Evolutionary conservation across 2,888 invertebrate species (phyloP), one percentile per base, ranked within the genome.

Genomic region (Cantharis rustica): DNA sequence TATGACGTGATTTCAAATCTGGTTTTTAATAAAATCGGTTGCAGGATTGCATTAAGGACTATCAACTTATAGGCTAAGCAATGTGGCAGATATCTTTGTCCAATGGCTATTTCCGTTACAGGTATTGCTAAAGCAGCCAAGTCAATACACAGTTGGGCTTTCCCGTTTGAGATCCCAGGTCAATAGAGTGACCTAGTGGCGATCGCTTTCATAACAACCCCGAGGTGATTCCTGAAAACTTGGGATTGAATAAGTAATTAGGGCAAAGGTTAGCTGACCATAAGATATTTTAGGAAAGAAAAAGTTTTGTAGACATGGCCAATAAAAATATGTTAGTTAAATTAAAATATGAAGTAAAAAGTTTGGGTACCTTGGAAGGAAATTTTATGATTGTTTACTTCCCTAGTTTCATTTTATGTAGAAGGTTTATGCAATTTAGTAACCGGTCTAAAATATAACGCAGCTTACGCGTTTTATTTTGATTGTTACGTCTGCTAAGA

Each of bases 91-190:
- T 99, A 99, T 99, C 11, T 99, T 98, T 89, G 96, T 97, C 47
- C 95, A 96, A 87, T 99, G 99, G 99, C 96, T 97, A 86, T 99
- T 99, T 99, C 99, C 99, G 0, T 96, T 97, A 86, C 99, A 99
- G 0, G 98, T 99, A 10, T 89, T 99, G 81, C 91, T 99, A 15
- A 98, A 98, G 86, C 96, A 96, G 83, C 96, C 97, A 0, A 95
- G 95, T n/a, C 79, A 95, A 93, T 81, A 95, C 95, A 79, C 95
- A 95, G 87, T 90, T 97, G 23, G 95, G 95, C 64, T 98, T 98
- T 89, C 93, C 96, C 1, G 96, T 99, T 1, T 99, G 99, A 99
- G 99, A 99, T 90, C 99, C 99, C 1, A 91, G 98, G 89, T 95
- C 71, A 97, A 97, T 86, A n/a, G n/a, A n/a, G n/a, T n/a, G n/a